Evolutionary conservation across 2,888 invertebrate species (phyloP), one percentile per base, ranked within the genome.

Genomic region (Lepidocyrtoides sp.): DNA sequence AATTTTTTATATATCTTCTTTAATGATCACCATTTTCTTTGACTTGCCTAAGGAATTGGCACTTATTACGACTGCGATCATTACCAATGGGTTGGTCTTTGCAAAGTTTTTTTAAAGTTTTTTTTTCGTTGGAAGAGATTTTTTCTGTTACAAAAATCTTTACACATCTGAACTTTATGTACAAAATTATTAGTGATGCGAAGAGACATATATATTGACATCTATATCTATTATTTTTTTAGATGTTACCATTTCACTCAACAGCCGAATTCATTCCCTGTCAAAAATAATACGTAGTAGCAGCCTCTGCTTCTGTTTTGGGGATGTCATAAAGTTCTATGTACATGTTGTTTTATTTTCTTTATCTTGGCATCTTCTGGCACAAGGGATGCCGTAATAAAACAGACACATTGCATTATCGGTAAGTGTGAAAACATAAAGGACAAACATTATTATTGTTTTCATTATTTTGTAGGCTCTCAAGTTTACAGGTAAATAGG

Each of bases 11-110:
- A 32, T 32, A 17, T 54, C 36, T 36, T 20, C 36, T 57, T 51
- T 57, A 57, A 57, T 81, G 81, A 36, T 32, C 20, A 36, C 57
- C 81, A 81, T 81, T 81, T 81, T 81, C 81, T 57, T 57, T 29
- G 29, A 44, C 63, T 87, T 77, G 86, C 86, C 86, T 77, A 60
- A 87, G 86, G 86, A 87, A 87, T 87, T 87, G 86, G 86, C 86
- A 87, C 86, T 87, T 77, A 57, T 77, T n/a, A n/a, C n/a, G 60
- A 63, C 63, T 48, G 54, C 17, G 77, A 63, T 87, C 77, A 77
- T 85, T 85, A 85, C 75, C 14, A 63, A 41, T 87, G 86, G 77
- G 77, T 77, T 57, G 60, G 86, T 77, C 63, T 77, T 75, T 51
- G 77, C 77, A 44, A 77, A 77, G 77, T 75, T 75, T 14, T n/a